Conservation (phyloP, 2,888 invertebrate genomes). For the Drosophila fulvimacula region DNA sequence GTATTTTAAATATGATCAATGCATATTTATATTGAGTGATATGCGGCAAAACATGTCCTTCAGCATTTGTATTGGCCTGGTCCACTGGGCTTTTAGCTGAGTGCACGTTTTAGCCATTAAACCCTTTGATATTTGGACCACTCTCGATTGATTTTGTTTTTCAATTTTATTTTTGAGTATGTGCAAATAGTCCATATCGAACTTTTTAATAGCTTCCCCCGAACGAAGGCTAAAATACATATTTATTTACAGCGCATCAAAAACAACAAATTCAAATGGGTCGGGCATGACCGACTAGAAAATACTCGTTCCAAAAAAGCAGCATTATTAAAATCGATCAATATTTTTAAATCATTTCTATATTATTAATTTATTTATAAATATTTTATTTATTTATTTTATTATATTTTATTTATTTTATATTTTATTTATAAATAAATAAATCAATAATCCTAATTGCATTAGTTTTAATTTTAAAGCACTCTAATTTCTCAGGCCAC, state of each 20-base stretch:
- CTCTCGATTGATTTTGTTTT: constrained; percentile 47
- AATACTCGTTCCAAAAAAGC: background rate
- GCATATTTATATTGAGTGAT: background rate
- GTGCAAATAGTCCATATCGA: background rate
- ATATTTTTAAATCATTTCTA: no score
- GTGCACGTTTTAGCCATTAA: constrained; percentile 61
- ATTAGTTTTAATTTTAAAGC: background rate
- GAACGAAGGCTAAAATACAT: background rate
- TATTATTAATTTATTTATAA: no score
- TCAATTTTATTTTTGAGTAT: background rate
- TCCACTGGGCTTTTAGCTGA: constrained; percentile 1
- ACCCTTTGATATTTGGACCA: constrained; percentile 41
- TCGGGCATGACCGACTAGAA: no score
- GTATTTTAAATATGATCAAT: background rate
- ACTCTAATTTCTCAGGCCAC: background rate
- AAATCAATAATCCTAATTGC: no score
- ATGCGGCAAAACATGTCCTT: constrained; percentile 7
- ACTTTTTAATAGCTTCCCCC: background rate
- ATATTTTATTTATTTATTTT: no score
- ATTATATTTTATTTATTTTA: no score
- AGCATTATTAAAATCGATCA: background rate
- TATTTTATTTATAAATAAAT: background rate
- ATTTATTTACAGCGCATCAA: background rate
- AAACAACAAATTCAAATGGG: background rate
- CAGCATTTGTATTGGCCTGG: background rate